Base-by-base conservation (phyloP, 92 coral and sea anemone genomes). In the Chrysogorgia sp. region DNA sequence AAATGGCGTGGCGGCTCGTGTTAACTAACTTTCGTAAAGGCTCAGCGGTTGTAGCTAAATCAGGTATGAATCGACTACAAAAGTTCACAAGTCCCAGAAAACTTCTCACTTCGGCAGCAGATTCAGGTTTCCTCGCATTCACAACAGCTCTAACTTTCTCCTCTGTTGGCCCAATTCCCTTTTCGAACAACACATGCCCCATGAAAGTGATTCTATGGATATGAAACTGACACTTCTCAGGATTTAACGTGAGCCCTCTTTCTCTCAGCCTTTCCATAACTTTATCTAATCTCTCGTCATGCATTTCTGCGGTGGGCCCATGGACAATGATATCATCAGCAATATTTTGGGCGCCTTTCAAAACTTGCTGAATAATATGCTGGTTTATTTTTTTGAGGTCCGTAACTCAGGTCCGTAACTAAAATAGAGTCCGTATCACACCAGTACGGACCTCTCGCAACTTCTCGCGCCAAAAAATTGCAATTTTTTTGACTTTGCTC, bases 81-180 rank as follows among this genome's bases (percentile, higher is more conserved):
- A 65, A 85, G 82, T 89, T 85, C 52, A 82, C 80, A 9, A 89
- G 84, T 5, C 88, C 86, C 21, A 84, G 84, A 43, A 88, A 88
- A 60, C 88, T 84, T 25, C 86, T 41, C 85, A n/a, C 83, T 65
- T 89, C 92, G 33, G 85, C 71, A 64, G 71, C 82, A 33, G 82
- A 67, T 57, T 89, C 83, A 57, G 88, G 84, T 40, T 77, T 55
- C 53, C 87, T 28, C 14, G 92, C 92, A 43, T 85, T 79, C 15
- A n/a, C 67, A 32, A 88, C 85, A 13, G 92, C 92, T 52, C 74
- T 81, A 30, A 82, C 85, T 55, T 79, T 78, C 14, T 62, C 24
- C 58, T 88, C 58, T 37, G 85, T 71, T 20, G 86, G 90, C 25
- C 88, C 88, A 21, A 89, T 89, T 2, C 90, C 90, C 60, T 61